Evolutionary conservation across 2,888 invertebrate species (phyloP), one percentile per base, ranked within the genome.

Genomic region (Drosophila lutescens): DNA sequence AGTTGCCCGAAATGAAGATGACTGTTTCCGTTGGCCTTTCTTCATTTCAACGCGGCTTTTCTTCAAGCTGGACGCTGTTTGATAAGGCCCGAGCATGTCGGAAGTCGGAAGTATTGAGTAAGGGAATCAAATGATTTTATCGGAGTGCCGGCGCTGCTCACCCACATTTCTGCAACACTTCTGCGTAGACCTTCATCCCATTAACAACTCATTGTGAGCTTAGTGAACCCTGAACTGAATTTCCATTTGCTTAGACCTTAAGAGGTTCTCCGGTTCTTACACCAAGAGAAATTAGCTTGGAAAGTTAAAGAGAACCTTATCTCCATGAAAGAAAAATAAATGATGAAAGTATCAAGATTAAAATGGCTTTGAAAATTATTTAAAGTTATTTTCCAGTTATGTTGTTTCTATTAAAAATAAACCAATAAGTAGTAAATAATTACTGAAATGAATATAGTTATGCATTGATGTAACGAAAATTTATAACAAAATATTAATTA

Each of bases 1-100:
- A 84, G 83, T 79, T 74, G 69, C 78, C 54, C 79, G 50, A 68
- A 80, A 84, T 83, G 80, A 80, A 84, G 79, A 84, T 84, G 83
- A 85, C 79, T 82, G 79, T 85, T 65, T 54, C 58, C 17, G 23
- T 10, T 15, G 40, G 4, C 15, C 9, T 9, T 34, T 36, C 50
- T 50, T 68, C 44, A 50, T 53, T 34, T 58, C 30, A 32, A 15
- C 12, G 49, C 20, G 34, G 12, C 13, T 47, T 76, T 74, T 51
- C 17, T 62, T 70, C 74, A 66, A 59, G 69, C 70, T 55, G 46
- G 60, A 32, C 53, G 55, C 41, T 26, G 68, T 34, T 53, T 46
- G 50, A 66, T 66, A 62, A 60, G 75, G 36, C 32, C 46, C 3
- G 26, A 12, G 34, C 30, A 13, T 43, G 46, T 47, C 13, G n/a